phyloP scores from a whole-genome alignment of 2,888 invertebrate species.

The Lordiphosa andalusiaca region DNA sequence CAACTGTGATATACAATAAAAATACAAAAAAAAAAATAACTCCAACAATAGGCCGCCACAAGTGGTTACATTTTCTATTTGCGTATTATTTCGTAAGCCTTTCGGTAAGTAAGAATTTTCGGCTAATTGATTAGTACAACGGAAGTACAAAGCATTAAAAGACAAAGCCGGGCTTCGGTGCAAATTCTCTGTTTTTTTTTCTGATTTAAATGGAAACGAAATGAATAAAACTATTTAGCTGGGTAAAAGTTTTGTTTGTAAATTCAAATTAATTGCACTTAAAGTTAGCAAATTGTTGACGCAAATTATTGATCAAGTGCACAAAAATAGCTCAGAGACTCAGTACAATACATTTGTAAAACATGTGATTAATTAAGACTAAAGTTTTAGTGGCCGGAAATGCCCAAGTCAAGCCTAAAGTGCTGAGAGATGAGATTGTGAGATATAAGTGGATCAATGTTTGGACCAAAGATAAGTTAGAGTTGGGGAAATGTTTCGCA shows the following conservation, averaged over 20 bases:
- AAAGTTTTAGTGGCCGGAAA: too few relatives aligned
- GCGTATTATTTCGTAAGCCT: conserved; percentile 4
- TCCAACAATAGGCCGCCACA: too few relatives aligned
- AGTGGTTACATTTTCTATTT: too few relatives aligned
- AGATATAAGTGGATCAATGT: too few relatives aligned
- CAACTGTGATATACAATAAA: conserved; percentile 10
- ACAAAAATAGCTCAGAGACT: conserved; percentile 39
- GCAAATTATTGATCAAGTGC: conserved; percentile 45
- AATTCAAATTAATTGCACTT: conserved; percentile 55
- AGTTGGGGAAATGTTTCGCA: too few relatives aligned
- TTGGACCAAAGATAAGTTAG: too few relatives aligned
- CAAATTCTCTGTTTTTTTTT: conserved; percentile 15
- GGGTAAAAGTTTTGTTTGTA: conserved; percentile 30
- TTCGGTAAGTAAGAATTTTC: conserved; percentile 16
- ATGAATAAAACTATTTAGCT: conserved; percentile 23
- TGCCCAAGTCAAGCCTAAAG: too few relatives aligned
- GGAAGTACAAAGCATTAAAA: too few relatives aligned
- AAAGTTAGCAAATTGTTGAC: conserved; percentile 44
- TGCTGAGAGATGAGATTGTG: too few relatives aligned
- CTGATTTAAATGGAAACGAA: conserved; percentile 10
- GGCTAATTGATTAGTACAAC: conserved; percentile 14
- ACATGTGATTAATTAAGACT: too few relatives aligned
- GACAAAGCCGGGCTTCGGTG: conserved; percentile 5
- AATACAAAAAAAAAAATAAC: too few relatives aligned
- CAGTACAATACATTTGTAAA: neutral